Conservation (phyloP, 2,113 vertebrate species). For the Phylloscopus trochiloides region DNA sequence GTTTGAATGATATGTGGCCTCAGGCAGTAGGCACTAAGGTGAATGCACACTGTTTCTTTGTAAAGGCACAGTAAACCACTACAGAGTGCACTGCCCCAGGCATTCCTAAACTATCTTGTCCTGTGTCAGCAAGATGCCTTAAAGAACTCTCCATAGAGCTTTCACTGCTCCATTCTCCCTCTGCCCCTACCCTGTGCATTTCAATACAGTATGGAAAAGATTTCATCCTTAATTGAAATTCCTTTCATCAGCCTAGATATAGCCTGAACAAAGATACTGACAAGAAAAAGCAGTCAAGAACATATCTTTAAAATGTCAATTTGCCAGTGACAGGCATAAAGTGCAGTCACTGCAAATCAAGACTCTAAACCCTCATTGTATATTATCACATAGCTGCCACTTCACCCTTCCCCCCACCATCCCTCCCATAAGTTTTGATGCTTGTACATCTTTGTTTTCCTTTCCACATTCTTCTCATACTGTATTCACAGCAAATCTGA, state of each 20-base stretch:
- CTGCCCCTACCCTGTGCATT: slow-evolving; percentile 25
- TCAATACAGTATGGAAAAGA: slow-evolving; percentile 30
- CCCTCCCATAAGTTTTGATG: neutral
- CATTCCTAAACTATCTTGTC: slow-evolving; percentile 56
- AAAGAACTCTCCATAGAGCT: slow-evolving; percentile 15
- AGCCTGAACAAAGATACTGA: slow-evolving; percentile 62
- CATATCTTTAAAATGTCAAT: slow-evolving; percentile 62
- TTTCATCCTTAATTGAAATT: slow-evolving; percentile 67
- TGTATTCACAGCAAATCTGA: slow-evolving; percentile 28
- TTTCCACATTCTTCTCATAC: slow-evolving; percentile 27
- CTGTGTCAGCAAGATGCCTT: slow-evolving; percentile 64
- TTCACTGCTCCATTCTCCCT: slow-evolving; percentile 17
- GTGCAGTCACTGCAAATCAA: slow-evolving; percentile 45
- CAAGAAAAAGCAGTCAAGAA: slow-evolving; percentile 61
- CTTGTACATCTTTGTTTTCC: slow-evolving; percentile 48
- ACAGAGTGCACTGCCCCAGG: slow-evolving; percentile 39
- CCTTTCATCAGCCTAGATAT: slow-evolving; percentile 65
- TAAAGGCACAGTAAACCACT: slow-evolving; percentile 16
- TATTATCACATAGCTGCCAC: slow-evolving; percentile 11
- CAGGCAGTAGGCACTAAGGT: slow-evolving; percentile 17
- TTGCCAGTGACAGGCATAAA: slow-evolving; percentile 60
- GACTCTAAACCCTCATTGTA: neutral
- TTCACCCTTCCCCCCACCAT: neutral
- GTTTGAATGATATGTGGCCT: slow-evolving; percentile 7
- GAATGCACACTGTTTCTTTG: slow-evolving; percentile 23